Evolutionary conservation across 2,888 invertebrate species (phyloP).

Genomic region (Tortrix viridana): DNA sequence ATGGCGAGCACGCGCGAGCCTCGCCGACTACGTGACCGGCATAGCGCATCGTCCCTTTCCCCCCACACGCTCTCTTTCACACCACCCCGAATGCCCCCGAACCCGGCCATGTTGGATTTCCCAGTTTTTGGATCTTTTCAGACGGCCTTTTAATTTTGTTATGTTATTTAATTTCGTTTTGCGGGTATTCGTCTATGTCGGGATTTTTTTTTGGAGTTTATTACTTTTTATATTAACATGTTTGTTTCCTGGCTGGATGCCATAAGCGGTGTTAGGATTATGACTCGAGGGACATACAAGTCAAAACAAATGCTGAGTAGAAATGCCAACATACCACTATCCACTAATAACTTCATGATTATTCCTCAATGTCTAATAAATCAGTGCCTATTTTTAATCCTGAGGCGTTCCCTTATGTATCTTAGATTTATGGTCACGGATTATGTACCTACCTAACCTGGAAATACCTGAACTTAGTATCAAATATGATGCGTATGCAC

Average conservation of each 20-base stretch:
- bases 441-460: too few species aligned
- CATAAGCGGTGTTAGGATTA: slow-evolving; percentile 5
- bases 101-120: slow-evolving; percentile 78
- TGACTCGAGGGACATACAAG: not conserved
- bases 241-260: slow-evolving; percentile 11
- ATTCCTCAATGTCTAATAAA: too few species aligned
- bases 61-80: slow-evolving; percentile 71
- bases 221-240: slow-evolving; percentile 27
- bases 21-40: slow-evolving; percentile 82
- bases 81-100: slow-evolving; percentile 65
- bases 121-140: slow-evolving; percentile 79
- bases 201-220: slow-evolving; percentile 36
- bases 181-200: slow-evolving; percentile 23
- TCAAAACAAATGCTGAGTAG: not conserved
- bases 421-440: too few species aligned
- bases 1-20: slow-evolving; percentile 81
- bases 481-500: too few species aligned
- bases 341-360: too few species aligned
- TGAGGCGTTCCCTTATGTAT: too few species aligned
- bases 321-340: not conserved
- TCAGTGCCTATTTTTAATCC: not conserved
- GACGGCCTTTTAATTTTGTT: slow-evolving; percentile 76
- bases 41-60: slow-evolving; percentile 81
- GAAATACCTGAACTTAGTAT: too few species aligned
- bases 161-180: slow-evolving; percentile 70